Evolutionary conservation across 2,797 vertebrate genomes (phyloP), one percentile per base, ranked within the genome.

Genomic region (Sarcoramphus papa): DNA sequence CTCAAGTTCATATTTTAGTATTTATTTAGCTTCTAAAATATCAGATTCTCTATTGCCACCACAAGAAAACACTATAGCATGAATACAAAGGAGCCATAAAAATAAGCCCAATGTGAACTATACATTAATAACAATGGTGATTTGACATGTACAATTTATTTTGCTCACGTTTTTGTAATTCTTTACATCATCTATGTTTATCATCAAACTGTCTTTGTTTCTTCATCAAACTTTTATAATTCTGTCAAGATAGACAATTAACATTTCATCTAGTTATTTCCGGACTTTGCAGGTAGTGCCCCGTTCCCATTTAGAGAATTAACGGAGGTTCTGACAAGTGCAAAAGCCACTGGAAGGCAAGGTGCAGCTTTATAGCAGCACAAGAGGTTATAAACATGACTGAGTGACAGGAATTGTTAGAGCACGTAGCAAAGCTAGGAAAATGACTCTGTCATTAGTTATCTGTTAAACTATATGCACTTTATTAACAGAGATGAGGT

Each of bases 141-240:
- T 79, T 59, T 68, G 15, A 79, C 14, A 22, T 7, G 30, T 13
- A 28, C 0, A 7, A 47, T 68, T 75, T 91, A 72, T 62, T 94
- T 92, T 82, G 23, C 75, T 94, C 68, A 65, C 14, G 7, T 64
- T 93, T 96, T 95, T 62, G 47, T 87, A 85, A 21, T 93, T 87
- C 56, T 96, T 93, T 95, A 48, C 41, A 33, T 84, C 73, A 85
- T 86, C 93, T 93, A 10, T 74, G 75, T 95, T 94, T 95, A 59
- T 87, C 54, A 54, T 45, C 64, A 91, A 92, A 95, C 54, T 95
- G 75, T 92, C 79, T 67, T 92, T 96, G 84, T 90, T 96, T 92
- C 88, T 97, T 97, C 93, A 97, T 96, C 85, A 95, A 97, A 92
- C 60, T 73, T 90, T 88, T 93, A 90, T 74, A 79, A 88, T 95